Evolutionary conservation across 2,113 vertebrate species (phyloP).

Genomic region (Cepphus grylle): DNA sequence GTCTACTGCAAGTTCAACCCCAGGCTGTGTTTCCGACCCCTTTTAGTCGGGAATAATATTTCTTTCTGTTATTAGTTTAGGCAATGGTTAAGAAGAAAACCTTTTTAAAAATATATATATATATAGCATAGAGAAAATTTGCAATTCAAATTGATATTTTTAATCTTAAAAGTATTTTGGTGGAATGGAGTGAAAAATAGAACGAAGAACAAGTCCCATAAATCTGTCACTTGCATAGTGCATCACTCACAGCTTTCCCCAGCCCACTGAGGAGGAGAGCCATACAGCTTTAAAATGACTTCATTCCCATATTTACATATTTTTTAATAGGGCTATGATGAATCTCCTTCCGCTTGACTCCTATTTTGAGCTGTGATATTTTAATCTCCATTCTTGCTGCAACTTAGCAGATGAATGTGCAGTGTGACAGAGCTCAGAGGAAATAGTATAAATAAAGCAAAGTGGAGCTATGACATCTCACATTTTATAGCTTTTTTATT

Average conservation of each 20-base stretch:
- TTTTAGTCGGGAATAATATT: conserved; percentile 11
- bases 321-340: conserved; percentile 83
- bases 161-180: conserved; percentile 69
- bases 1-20: conserved; percentile 8
- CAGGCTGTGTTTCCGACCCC: background rate
- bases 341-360: conserved; percentile 84
- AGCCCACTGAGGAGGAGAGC: conserved; percentile 45
- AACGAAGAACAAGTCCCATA: conserved; percentile 41
- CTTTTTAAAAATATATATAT: background rate
- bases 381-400: conserved; percentile 83
- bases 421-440: conserved; percentile 82
- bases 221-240: conserved; percentile 49
- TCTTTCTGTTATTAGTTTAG: conserved; percentile 48
- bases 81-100: conserved; percentile 48
- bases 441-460: conserved; percentile 85
- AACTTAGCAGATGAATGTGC: conserved; percentile 82
- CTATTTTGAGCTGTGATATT: conserved; percentile 85
- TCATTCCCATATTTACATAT: conserved; percentile 81
- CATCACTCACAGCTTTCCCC: conserved; percentile 59
- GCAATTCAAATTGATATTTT: conserved; percentile 68
- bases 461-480: conserved; percentile 84
- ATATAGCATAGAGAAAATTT: conserved; percentile 47
- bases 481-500: conserved; percentile 86
- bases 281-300: conserved; percentile 76
- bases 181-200: conserved; percentile 55